Conservation (phyloP, 2,113 vertebrate species). For the Cyprinodon variegatus region DNA sequence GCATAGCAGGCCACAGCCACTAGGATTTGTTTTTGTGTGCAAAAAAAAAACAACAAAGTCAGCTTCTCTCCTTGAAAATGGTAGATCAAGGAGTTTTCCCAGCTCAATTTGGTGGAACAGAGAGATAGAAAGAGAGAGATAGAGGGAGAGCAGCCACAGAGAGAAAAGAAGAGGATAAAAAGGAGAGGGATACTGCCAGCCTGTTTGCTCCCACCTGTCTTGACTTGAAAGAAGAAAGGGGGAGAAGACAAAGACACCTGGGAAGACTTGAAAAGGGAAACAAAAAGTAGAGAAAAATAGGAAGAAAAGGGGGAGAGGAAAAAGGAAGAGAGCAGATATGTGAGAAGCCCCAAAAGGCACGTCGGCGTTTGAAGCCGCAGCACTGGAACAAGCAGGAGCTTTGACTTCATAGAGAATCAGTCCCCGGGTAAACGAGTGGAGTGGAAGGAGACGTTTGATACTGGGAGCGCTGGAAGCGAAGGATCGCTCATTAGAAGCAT, state of each 20-base stretch:
- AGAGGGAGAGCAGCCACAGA: conserved; percentile 30
- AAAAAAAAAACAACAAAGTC: conserved; percentile 51
- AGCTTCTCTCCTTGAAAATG: conserved; percentile 59
- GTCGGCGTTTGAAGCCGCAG: conserved; percentile 69
- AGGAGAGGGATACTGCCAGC: conserved; percentile 65
- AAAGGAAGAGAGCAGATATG: conserved; percentile 69
- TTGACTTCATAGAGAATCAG: conserved; percentile 72
- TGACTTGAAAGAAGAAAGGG: conserved; percentile 68
- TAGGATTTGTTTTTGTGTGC: conserved; percentile 5
- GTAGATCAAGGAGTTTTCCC: conserved; percentile 66
- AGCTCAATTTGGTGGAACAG: conserved; percentile 60
- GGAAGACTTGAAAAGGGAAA: conserved; percentile 73
- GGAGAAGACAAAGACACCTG: conserved; percentile 71
- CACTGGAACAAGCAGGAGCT: conserved; percentile 66
- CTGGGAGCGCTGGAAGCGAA: conserved; percentile 70
- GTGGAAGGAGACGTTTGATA: conserved; percentile 76
- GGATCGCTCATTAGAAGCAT: conserved; percentile 70
- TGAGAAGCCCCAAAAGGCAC: conserved; percentile 72
- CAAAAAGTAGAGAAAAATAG: conserved; percentile 56
- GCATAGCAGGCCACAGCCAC: conserved; percentile 23
- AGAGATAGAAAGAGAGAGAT: conserved; percentile 35
- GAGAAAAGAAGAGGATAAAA: conserved; percentile 62
- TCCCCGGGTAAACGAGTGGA: conserved; percentile 72
- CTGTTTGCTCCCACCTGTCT: conserved; percentile 78
- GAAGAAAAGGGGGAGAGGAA: conserved; percentile 63